Conservation (phyloP, 2,113 vertebrate species). For the Camelus bactrianus region DNA sequence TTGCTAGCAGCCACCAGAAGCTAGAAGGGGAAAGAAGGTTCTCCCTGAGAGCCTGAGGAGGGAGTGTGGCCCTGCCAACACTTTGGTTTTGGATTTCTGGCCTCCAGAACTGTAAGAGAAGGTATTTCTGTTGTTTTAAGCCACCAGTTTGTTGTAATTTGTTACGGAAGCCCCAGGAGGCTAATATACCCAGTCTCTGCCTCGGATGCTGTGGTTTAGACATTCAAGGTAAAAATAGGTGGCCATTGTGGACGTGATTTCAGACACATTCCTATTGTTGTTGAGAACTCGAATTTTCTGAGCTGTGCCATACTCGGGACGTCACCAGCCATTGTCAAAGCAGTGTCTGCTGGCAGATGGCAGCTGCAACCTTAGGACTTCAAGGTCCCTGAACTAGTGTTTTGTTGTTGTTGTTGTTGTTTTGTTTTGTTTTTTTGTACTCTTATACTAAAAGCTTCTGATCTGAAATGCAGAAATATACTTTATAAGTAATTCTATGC, state of each 20-base stretch:
- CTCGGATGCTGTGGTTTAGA: neutral
- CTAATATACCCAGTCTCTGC: neutral
- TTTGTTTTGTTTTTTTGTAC: constrained; percentile 49
- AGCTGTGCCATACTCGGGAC: too few species aligned
- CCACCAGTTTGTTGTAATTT: neutral
- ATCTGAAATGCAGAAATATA: constrained; percentile 83
- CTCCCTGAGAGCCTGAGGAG: neutral
- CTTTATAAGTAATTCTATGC: constrained; percentile 85
- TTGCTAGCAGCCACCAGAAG: neutral
- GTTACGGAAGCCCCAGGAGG: neutral
- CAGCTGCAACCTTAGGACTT: too few species aligned
- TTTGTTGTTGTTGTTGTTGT: neutral
- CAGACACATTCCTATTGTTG: too few species aligned
- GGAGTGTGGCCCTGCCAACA: neutral
- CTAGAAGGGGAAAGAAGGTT: neutral
- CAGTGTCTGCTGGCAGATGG: too few species aligned
- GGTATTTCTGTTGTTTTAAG: neutral
- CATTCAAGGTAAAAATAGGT: too few species aligned
- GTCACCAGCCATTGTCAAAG: too few species aligned
- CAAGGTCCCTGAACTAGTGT: constrained; percentile 32
- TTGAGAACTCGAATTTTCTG: too few species aligned
- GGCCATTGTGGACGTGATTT: too few species aligned
- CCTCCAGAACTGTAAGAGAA: neutral
- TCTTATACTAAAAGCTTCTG: constrained; percentile 81
- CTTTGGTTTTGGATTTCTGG: neutral